Percentiles rank a stretch among this genome's conserved stretches.
Evolutionary conservation across 1,140 invertebrate genomes (phyloP).

Genomic region (Apolygus lucorum): DNA sequence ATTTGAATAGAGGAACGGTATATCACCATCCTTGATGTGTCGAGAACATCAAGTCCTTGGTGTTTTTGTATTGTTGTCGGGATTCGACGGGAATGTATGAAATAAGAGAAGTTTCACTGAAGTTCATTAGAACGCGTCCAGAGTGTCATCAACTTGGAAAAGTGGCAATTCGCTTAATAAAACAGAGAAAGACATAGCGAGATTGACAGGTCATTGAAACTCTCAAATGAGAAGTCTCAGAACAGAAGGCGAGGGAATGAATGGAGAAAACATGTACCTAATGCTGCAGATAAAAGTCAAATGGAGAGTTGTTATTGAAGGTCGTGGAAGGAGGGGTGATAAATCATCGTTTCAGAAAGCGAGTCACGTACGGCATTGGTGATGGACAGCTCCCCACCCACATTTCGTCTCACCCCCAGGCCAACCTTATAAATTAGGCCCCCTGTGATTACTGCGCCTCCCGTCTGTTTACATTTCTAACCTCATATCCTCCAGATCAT

Average conservation of each 20-base stretch:
- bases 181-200: not conserved
- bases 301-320: not conserved
- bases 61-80: no score
- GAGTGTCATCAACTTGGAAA: not conserved
- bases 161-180: not conserved
- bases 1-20: no score
- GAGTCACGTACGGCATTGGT: constrained; percentile 27
- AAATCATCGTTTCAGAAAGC: constrained; percentile 26
- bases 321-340: not conserved
- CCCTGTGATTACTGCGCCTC: no score
- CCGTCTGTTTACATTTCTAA: no score
- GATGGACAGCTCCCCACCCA: constrained; percentile 21
- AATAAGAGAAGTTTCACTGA: no score
- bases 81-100: no score
- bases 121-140: no score
- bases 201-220: not conserved
- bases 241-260: not conserved
- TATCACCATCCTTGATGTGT: no score
- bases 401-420: not conserved
- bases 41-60: no score
- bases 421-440: not conserved
- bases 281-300: not conserved
- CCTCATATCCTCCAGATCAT: not conserved
- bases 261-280: not conserved
- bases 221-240: not conserved